Conservation (phyloP, 2,113 vertebrate genomes). For the Lycaon pictus region DNA sequence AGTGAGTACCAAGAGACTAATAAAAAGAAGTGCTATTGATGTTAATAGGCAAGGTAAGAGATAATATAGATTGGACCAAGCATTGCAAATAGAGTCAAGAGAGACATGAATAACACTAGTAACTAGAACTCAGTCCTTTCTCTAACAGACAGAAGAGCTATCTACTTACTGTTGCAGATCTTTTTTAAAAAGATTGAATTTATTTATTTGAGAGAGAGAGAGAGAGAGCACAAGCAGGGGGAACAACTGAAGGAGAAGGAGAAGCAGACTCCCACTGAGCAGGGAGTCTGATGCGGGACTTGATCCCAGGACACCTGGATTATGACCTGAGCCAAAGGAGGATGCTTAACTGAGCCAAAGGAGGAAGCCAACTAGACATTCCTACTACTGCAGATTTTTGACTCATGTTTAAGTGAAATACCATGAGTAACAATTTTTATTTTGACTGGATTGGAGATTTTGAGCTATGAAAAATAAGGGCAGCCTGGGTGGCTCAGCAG, state of each 20-base stretch:
- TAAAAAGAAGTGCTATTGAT: conserved; percentile 84
- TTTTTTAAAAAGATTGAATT: background rate
- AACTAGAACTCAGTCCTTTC: conserved; percentile 13
- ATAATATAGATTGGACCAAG: conserved; percentile 70
- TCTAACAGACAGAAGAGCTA: conserved; percentile 64
- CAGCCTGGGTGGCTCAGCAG: no score
- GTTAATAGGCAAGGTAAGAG: conserved; percentile 83
- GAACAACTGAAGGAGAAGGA: background rate
- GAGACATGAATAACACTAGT: conserved; percentile 76
- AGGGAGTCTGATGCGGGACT: background rate
- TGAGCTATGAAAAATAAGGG: background rate
- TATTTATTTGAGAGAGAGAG: background rate
- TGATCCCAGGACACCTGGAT: background rate
- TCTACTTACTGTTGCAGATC: conserved; percentile 57
- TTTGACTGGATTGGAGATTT: background rate
- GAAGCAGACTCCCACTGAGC: background rate
- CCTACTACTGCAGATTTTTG: conserved; percentile 57
- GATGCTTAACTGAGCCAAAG: background rate
- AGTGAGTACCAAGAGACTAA: conserved; percentile 83
- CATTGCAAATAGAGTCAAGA: conserved; percentile 69
- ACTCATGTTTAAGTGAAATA: conserved; percentile 67
- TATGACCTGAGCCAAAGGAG: background rate
- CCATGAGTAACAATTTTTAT: conserved; percentile 44
- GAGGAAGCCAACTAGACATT: no score
- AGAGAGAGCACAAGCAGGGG: no score